Evolutionary conservation across 2,797 vertebrate genomes (phyloP), one percentile per base, ranked within the genome.

Genomic region (Eospalax fontanierii): DNA sequence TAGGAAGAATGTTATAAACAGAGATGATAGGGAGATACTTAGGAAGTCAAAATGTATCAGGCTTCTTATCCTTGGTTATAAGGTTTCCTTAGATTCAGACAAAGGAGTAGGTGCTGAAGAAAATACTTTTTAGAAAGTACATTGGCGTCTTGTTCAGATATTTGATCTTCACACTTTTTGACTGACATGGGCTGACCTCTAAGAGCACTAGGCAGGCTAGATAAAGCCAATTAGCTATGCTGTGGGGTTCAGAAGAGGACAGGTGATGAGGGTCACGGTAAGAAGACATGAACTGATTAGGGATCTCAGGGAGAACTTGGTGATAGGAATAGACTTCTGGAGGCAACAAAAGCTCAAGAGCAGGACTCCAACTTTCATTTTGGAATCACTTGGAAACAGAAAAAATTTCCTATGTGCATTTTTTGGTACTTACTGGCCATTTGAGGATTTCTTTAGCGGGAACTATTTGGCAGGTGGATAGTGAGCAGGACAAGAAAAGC

Each of bases 301-400:
- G 2, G 10, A 70, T 43, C 26, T 81, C 28, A 78, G 57, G 2
- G 22, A 19, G 15, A 59, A 65, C 68, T 75, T 91, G 33, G 33
- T 65, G 35, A 74, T 57, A 68, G 19, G 35, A 28, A 33, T 61
- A n/a, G 40, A 76, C 54, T n/a, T 14, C 35, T 3, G 75, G 40
- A 50, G 61, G 78, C 74, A 43, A 11, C 33, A 16, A 35, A 73
- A 90, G 28, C 46, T 93, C 22, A 35, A 82, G 59, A 46, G 43
- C 50, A 54, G 33, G 46, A 65, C 19, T 73, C 78, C 63, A 54
- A 74, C 40, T 76, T 78, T 68, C 16, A 92, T 94, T 93, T 92
- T 75, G 79, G 63, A 93, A 91, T 61, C 54, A 33, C 28, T n/a
- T 86, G n/a, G 68, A 90, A 78, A 59, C 15, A 61, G 24, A 79